phyloP scores from a whole-genome alignment of 2,113 vertebrate species.

The Arvicanthis niloticus region DNA sequence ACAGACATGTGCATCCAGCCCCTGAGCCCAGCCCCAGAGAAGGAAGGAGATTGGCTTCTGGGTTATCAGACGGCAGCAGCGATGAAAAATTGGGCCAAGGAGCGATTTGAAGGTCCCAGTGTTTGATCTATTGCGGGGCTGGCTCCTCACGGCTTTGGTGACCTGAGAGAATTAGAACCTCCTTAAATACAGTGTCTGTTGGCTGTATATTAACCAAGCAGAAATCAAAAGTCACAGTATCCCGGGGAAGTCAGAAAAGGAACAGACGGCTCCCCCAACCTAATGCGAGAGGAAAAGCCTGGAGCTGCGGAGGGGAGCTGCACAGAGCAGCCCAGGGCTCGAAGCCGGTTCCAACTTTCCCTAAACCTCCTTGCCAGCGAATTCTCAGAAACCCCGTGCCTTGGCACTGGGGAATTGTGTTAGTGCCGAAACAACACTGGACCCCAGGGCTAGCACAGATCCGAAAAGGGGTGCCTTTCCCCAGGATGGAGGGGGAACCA shows the following conservation, averaged over 20 bases:
- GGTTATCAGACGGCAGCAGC: constrained; percentile 71
- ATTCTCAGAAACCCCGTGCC: constrained; percentile 77
- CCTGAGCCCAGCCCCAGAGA: not conserved
- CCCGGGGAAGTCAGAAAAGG: constrained; percentile 63
- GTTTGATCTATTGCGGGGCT: constrained; percentile 78
- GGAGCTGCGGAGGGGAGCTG: not conserved
- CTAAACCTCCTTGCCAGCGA: constrained; percentile 66
- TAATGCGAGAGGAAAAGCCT: constrained; percentile 60
- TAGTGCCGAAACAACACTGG: not conserved
- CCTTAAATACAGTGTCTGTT: constrained; percentile 76
- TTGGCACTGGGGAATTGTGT: constrained; percentile 41
- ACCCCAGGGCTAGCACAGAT: constrained; percentile 20
- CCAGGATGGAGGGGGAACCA: not conserved
- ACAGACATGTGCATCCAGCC: not conserved
- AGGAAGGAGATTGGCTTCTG: constrained; percentile 46
- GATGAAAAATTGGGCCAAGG: constrained; percentile 80
- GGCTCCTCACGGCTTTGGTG: constrained; percentile 78
- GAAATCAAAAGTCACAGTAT: constrained; percentile 75
- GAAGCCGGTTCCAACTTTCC: constrained; percentile 44
- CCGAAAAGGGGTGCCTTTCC: not conserved
- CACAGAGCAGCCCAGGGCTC: constrained; percentile 48
- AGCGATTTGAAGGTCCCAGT: constrained; percentile 76
- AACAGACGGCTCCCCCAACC: constrained; percentile 41
- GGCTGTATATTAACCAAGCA: constrained; percentile 79
- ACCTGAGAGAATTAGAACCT: constrained; percentile 79